Conservation (phyloP, 2,797 vertebrate genomes). For the Coreius guichenoti region DNA sequence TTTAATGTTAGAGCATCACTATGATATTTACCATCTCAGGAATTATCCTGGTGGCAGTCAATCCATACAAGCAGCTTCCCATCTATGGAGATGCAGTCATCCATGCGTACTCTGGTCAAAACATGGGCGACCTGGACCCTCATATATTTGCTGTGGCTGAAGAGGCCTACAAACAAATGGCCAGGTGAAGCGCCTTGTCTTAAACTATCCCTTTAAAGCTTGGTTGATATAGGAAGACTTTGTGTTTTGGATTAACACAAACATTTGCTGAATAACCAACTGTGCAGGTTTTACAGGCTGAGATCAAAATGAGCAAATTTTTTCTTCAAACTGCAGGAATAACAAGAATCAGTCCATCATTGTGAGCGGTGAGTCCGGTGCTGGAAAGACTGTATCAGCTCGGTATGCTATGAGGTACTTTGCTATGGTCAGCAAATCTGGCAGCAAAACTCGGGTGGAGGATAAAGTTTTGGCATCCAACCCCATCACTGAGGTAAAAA, state of each 20-base stretch:
- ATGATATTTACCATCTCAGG: constrained; percentile 74
- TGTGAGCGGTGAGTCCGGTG: constrained; percentile 97
- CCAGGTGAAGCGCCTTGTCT: constrained; percentile 79
- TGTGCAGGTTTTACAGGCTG: neutral
- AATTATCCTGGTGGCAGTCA: constrained; percentile 96
- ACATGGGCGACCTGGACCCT: constrained; percentile 98
- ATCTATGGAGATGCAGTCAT: constrained; percentile 97
- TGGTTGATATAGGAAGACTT: neutral
- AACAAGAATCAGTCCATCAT: constrained; percentile 96
- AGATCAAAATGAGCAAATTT: neutral
- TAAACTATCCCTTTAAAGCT: neutral
- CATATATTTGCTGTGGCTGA: constrained; percentile 99
- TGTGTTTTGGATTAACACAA: neutral
- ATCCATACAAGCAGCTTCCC: constrained; percentile 93
- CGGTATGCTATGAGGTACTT: constrained; percentile 97
- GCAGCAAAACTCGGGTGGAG: constrained; percentile 87
- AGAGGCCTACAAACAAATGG: constrained; percentile 99
- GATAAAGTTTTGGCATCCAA: constrained; percentile 97
- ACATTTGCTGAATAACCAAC: neutral
- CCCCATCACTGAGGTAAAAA: constrained; percentile 91
- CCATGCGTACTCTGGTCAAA: constrained; percentile 96
- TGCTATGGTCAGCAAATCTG: constrained; percentile 93
- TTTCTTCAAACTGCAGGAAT: constrained; percentile 78
- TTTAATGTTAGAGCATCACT: neutral
- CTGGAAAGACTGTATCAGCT: constrained; percentile 97